Percentiles rank a stretch among this genome's conserved stretches.
phyloP scores from a whole-genome alignment of 2,888 invertebrate species.

The Girardia tigrina region DNA sequence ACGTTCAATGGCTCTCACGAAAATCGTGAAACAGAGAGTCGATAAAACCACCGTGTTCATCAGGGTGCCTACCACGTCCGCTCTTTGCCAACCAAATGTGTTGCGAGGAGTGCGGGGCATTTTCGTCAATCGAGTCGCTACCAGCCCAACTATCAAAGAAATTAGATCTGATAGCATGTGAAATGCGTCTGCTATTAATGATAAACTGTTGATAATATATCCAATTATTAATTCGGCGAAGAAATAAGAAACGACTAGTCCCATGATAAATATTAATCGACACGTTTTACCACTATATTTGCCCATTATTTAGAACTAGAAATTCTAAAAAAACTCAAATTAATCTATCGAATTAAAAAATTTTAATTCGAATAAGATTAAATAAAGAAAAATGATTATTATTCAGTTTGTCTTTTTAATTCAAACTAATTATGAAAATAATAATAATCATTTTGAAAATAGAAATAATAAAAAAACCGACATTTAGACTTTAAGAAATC shows the following conservation, averaged over 20 bases:
- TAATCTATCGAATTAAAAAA: too few relatives aligned
- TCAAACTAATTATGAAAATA: too few relatives aligned
- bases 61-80: conserved; percentile 38
- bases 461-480: too few relatives aligned
- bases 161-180: conserved; percentile 95
- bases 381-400: too few relatives aligned
- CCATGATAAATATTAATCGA: conserved; percentile 62
- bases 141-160: conserved; percentile 81
- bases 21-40: conserved; percentile 38
- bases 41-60: conserved; percentile 38
- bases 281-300: conserved; percentile 43
- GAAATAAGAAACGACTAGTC: conserved; percentile 77
- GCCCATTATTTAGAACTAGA: too few relatives aligned
- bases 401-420: too few relatives aligned
- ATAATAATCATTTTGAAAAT: too few relatives aligned
- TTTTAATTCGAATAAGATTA: too few relatives aligned
- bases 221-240: conserved; percentile 87
- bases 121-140: conserved; percentile 58
- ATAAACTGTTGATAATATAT: conserved; percentile 88
- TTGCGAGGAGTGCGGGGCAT: conserved; percentile 30
- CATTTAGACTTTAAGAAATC: too few relatives aligned
- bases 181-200: conserved; percentile 88
- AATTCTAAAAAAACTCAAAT: too few relatives aligned
- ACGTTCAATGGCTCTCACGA: conserved; percentile 38
- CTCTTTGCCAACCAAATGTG: conserved; percentile 38